Evolutionary conservation across 2,797 vertebrate genomes (phyloP).

Genomic region (Pangasius larnaudii): DNA sequence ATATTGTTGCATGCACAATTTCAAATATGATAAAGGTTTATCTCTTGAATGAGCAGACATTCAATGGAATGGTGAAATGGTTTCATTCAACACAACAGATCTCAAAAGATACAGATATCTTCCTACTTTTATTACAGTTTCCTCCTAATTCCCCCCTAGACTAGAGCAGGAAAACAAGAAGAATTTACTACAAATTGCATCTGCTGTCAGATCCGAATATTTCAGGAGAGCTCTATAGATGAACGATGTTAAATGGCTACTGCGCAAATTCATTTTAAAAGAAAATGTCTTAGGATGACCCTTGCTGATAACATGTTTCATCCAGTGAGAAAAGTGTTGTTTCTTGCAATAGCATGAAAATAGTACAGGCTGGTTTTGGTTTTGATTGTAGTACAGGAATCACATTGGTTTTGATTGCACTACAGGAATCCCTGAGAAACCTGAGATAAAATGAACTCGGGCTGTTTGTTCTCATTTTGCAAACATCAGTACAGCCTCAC

Average conservation of each 20-base stretch:
- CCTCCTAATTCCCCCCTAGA: background rate
- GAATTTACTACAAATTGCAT: background rate
- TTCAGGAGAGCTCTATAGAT: background rate
- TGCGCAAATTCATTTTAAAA: background rate
- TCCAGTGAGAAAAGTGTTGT: background rate
- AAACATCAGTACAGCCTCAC: background rate
- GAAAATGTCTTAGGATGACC: background rate
- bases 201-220: background rate
- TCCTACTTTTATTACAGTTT: background rate
- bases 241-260: too few relatives aligned
- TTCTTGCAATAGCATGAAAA: background rate
- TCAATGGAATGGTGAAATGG: background rate
- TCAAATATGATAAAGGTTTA: background rate
- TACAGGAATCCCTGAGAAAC: background rate
- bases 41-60: background rate
- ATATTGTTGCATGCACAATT: slow-evolving; percentile 10
- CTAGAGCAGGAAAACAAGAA: background rate
- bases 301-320: background rate
- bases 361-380: background rate
- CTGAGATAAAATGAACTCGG: background rate
- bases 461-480: background rate
- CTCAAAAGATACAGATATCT: background rate
- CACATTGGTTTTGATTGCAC: background rate
- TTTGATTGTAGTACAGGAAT: background rate
- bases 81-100: background rate